phyloP scores from a whole-genome alignment of 2,888 invertebrate genomes.

The Nomada lathburiana region DNA sequence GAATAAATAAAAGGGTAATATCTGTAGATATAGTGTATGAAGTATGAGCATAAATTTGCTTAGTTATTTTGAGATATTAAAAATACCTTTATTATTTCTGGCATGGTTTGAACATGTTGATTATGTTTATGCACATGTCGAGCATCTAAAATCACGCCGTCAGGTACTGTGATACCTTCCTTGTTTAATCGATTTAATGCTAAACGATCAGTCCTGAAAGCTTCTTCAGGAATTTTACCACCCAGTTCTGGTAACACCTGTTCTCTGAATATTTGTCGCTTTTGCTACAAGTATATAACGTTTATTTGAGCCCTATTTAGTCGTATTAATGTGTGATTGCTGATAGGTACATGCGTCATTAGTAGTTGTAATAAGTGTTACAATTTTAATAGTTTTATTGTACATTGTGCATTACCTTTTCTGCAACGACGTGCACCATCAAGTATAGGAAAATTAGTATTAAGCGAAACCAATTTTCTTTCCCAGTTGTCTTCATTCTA shows the following conservation, averaged over 20 bases:
- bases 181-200: conserved; percentile 87
- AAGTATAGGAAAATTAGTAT: conserved; percentile 32
- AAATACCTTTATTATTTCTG: conserved; percentile 77
- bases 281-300: conserved; percentile 82
- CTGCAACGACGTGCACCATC: conserved; percentile 26
- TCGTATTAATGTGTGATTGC: not conserved
- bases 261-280: conserved; percentile 88
- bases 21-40: too few relatives aligned
- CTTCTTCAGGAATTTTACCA: conserved; percentile 88
- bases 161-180: conserved; percentile 87
- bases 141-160: conserved; percentile 86
- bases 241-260: conserved; percentile 87
- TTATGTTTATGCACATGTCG: conserved; percentile 80
- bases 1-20: too few relatives aligned
- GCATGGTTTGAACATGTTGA: conserved; percentile 70
- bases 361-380: not conserved
- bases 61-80: not conserved
- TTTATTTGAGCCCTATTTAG: not conserved
- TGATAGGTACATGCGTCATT: not conserved
- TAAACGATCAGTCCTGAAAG: conserved; percentile 87
- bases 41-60: too few relatives aligned
- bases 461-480: conserved; percentile 46
- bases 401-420: conserved; percentile 60
- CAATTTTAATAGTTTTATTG: not conserved
- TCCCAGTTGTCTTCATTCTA: conserved; percentile 54